Percentiles rank a stretch among this genome's conserved stretches.
Conservation (phyloP, 2,113 vertebrate species). For the Vulpes lagopus region DNA sequence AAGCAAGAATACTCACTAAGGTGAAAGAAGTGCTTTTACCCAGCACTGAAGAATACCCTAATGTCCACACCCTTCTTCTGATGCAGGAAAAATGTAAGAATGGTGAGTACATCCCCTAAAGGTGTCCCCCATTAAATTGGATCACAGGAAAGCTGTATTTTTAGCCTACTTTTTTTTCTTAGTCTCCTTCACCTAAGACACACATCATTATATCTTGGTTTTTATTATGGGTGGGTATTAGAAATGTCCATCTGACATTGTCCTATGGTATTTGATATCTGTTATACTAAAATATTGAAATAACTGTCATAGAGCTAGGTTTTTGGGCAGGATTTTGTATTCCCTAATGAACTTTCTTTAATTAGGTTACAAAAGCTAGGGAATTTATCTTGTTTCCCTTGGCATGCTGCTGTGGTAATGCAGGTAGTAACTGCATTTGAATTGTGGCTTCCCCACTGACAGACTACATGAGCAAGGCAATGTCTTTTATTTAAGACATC, state of each 20-base stretch:
- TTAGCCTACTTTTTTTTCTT: neutral
- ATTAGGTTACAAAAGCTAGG: neutral
- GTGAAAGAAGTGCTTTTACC: slow-evolving; percentile 18
- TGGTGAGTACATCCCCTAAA: neutral
- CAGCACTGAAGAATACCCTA: neutral
- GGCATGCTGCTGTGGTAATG: neutral
- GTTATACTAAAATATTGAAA: slow-evolving; percentile 17
- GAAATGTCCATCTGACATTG: neutral
- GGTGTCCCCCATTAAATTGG: neutral
- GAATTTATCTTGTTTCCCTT: neutral
- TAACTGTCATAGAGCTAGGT: neutral
- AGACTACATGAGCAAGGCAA: neutral
- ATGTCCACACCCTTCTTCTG: neutral
- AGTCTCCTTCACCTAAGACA: neutral
- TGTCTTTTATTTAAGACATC: neutral
- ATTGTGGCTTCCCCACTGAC: neutral
- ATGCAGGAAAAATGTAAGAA: slow-evolving; percentile 12
- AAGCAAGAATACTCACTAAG: neutral
- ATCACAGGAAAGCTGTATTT: slow-evolving; percentile 7
- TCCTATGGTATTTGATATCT: neutral
- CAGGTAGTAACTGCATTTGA: neutral
- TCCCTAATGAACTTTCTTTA: slow-evolving; percentile 13
- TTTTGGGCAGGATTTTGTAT: neutral
- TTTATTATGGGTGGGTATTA: neutral
- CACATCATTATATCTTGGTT: neutral